Evolutionary conservation across 2,888 invertebrate genomes (phyloP).

Genomic region (Incurvaria masculella): DNA sequence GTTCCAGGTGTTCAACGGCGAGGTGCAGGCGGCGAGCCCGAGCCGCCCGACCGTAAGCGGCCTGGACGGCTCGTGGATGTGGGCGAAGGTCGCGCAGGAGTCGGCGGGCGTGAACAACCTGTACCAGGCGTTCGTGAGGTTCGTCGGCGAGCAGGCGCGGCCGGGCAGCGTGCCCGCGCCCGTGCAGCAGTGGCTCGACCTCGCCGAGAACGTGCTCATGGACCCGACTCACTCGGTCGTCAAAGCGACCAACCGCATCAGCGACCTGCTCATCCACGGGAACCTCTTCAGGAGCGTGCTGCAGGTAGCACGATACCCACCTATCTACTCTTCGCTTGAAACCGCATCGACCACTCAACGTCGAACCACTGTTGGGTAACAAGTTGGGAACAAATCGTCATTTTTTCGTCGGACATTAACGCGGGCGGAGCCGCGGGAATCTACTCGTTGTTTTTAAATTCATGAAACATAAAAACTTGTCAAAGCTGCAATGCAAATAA

Average conservation of each 20-base stretch:
- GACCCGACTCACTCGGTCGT: constrained; percentile 60
- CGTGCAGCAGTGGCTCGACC: constrained; percentile 51
- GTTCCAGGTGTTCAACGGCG: constrained; percentile 55
- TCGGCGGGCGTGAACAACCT: constrained; percentile 61
- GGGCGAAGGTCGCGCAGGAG: constrained; percentile 61
- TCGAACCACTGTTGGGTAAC: too few relatives aligned
- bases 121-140: constrained; percentile 64
- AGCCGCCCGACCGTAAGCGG: constrained; percentile 25
- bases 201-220: constrained; percentile 62
- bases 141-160: constrained; percentile 43
- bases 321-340: too few relatives aligned
- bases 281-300: constrained; percentile 62
- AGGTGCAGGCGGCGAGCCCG: constrained; percentile 34
- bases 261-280: constrained; percentile 60
- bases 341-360: too few relatives aligned
- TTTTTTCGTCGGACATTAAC: too few relatives aligned
- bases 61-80: constrained; percentile 53
- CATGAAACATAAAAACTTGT: too few relatives aligned
- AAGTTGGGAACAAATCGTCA: too few relatives aligned
- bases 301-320: constrained; percentile 66
- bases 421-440: too few relatives aligned
- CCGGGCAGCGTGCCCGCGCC: constrained; percentile 40
- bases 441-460: too few relatives aligned
- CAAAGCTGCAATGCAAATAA: too few relatives aligned
- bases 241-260: constrained; percentile 55